Evolutionary conservation across 35 echinoderm and acorn worm genomes (phyloP), one percentile per base, ranked within the genome.

Genomic region (Hemicentrotus pulcherrimus): DNA sequence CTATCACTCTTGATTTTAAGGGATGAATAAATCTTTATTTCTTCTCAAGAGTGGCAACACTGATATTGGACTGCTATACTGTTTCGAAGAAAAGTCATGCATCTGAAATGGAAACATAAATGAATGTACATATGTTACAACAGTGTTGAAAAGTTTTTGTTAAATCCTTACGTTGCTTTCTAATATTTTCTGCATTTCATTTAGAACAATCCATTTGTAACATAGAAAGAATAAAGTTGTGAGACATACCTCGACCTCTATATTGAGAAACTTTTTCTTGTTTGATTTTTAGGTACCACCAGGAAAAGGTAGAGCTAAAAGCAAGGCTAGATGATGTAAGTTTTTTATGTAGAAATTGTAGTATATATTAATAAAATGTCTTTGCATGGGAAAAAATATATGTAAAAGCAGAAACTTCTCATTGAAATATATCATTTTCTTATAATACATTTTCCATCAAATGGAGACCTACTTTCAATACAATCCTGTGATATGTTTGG

Each of bases 261-360:
- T 55, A 10, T 7, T 78, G 65, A 78, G 22, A 22, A 5, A 90
- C 10, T 9, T 18, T 41, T 90, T 22, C 32, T 47, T 90, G 10
- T 89, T 89, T 41, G 14, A 45, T 45, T 15, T 15, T 1, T 58
- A 97, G 96, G 50, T 86, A 86, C 70, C 91, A 97, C 31, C 95
- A 97, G 58, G 96, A 97, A 65, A 97, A 97, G 78, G 86, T 71
- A 41, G 46, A 88, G 46, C 41, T 97, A 24, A 94, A 86, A 71
- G 92, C 95, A 88, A 95, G 95, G 47, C 70, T 97, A 18, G 95
- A 95, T 61, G 96, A 97, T 94, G 96, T 97, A 95, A 97, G 95
- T 52, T 31, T 31, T 7, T 41, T 9, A 48, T 85, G 10, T 31
- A 89, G 45, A 47, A n/a, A n/a, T n/a, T n/a, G n/a, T n/a, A n/a